phyloP scores from a whole-genome alignment of 2,888 invertebrate species.

The Himalopsyche anomala region DNA sequence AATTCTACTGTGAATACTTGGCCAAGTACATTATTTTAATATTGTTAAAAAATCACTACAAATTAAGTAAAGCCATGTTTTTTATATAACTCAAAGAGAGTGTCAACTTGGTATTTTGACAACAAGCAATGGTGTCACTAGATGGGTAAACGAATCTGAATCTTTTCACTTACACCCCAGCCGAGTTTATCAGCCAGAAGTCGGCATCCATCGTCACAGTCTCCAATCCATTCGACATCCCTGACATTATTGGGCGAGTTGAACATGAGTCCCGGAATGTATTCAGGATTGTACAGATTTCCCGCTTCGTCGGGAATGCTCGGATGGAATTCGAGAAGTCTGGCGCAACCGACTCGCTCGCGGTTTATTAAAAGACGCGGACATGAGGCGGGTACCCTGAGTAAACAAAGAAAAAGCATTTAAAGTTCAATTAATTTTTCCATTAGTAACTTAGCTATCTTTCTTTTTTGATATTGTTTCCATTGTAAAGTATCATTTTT shows the following conservation, averaged over 20 bases:
- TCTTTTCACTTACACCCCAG: slow-evolving; percentile 81
- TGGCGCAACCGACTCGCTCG: slow-evolving; percentile 81
- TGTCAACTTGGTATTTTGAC: too few relatives aligned
- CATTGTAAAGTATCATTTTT: too few relatives aligned
- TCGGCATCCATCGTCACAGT: slow-evolving; percentile 88
- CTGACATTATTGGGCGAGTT: slow-evolving; percentile 72
- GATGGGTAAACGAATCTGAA: slow-evolving; percentile 42
- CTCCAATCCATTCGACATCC: slow-evolving; percentile 89
- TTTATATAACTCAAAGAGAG: too few relatives aligned
- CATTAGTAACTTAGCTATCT: too few relatives aligned
- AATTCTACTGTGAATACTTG: too few relatives aligned
- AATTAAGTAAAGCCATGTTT: too few relatives aligned
- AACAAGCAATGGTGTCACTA: not conserved
- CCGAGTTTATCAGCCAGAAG: slow-evolving; percentile 86
- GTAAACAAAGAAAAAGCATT: not conserved
- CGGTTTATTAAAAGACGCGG: slow-evolving; percentile 92
- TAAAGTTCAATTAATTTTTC: not conserved
- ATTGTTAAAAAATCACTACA: too few relatives aligned
- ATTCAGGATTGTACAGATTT: slow-evolving; percentile 6
- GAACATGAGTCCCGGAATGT: slow-evolving; percentile 67
- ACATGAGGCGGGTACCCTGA: slow-evolving; percentile 82
- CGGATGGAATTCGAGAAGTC: slow-evolving; percentile 56
- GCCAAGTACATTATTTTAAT: too few relatives aligned
- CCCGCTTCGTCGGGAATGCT: slow-evolving; percentile 44
- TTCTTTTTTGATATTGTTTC: too few relatives aligned